Evolutionary conservation across 2,888 invertebrate species (phyloP).

Genomic region (Clunio marinus): DNA sequence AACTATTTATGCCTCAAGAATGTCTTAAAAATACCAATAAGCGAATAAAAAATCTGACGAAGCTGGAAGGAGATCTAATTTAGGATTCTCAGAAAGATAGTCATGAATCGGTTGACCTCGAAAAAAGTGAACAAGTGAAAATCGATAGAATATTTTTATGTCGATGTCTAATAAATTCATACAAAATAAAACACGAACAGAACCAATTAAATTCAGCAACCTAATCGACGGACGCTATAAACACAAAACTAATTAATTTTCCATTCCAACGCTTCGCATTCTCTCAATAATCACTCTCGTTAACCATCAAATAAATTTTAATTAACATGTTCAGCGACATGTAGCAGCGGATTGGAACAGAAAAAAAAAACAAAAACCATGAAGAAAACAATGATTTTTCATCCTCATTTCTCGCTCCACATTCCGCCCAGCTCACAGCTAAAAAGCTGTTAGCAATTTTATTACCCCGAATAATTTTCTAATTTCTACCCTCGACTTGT

Average conservation of each 20-base stretch:
- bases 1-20: neutral
- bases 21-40: neutral
- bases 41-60: no score
- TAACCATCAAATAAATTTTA: conserved; percentile 29
- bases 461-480: conserved; percentile 25
- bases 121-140: neutral
- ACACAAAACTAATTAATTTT: conserved; percentile 35
- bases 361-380: neutral
- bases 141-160: no score
- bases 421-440: neutral
- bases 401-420: conserved; percentile 12
- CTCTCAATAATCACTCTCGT: neutral
- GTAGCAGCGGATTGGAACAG: neutral
- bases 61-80: neutral
- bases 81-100: no score
- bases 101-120: neutral
- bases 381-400: conserved; percentile 29
- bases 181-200: no score
- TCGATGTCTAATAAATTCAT: no score
- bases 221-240: neutral
- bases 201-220: neutral
- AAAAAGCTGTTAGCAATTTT: neutral
- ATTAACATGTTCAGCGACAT: conserved; percentile 36
- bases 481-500: neutral
- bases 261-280: conserved; percentile 18